A percentile compares a stretch with the other conserved stretches of the same genome.
These are phyloP conservation scores for Leucoraja ocellata DNA, from an alignment of 2,797 vertebrate species.

Conservation along the genomic window DNA sequence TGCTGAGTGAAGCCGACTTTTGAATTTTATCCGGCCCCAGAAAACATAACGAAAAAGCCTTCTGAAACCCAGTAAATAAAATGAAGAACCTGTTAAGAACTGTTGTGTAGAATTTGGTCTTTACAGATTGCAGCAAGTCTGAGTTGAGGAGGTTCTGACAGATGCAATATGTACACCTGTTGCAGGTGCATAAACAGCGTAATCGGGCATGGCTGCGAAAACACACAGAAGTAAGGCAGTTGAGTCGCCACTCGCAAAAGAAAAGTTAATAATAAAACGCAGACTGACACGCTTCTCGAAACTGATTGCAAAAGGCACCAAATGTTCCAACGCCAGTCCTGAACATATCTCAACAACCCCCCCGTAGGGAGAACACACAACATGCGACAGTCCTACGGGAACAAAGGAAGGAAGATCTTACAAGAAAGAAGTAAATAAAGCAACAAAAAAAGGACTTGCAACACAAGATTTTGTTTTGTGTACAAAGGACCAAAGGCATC, in stretches of 20 bases:
- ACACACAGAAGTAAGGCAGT: conserved; percentile 79
- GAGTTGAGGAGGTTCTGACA: conserved; percentile 96
- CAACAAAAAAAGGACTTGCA: background rate
- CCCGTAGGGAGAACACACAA: conserved; percentile 9
- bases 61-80: conserved; percentile 70
- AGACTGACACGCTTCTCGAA: conserved; percentile 21
- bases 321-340: background rate
- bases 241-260: conserved; percentile 60
- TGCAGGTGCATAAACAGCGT: conserved; percentile 94
- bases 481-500: background rate
- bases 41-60: conserved; percentile 48
- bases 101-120: conserved; percentile 90
- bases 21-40: conserved; percentile 9
- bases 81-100: conserved; percentile 92
- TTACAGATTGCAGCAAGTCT: conserved; percentile 94
- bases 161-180: conserved; percentile 98
- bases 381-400: conserved; percentile 25
- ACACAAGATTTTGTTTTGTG: background rate
- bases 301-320: conserved; percentile 11
- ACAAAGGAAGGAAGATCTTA: background rate
- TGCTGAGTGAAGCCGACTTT: conserved; percentile 50
- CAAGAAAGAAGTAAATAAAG: background rate
- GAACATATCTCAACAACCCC: conserved; percentile 3
- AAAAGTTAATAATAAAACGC: background rate
- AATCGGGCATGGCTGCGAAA: conserved; percentile 89